These are phyloP conservation scores for Aldabrachelys gigantea DNA, from an alignment of 2,113 vertebrate species.

Conservation along the genomic window DNA sequence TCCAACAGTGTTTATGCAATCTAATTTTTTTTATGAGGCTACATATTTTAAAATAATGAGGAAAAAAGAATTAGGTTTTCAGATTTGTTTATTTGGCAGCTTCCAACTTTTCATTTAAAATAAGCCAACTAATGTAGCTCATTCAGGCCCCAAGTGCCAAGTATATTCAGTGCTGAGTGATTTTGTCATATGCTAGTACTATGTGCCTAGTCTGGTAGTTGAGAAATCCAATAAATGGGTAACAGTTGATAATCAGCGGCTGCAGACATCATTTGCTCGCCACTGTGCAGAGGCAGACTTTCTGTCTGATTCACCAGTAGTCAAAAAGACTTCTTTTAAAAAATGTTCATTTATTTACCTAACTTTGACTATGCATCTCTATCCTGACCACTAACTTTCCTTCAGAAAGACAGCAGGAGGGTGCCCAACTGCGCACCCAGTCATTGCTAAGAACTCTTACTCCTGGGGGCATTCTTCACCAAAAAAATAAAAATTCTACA, in stretches of 20 bases:
- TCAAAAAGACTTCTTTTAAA: not conserved
- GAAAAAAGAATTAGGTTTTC: not conserved
- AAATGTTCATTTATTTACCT: not conserved
- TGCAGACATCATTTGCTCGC: not conserved
- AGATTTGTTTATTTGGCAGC: not conserved
- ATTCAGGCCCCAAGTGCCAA: not conserved
- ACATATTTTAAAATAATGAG: not conserved
- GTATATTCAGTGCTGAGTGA: not conserved
- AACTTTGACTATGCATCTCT: not conserved
- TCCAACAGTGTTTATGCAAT: not conserved
- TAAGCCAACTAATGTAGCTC: not conserved
- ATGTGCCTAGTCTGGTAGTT: not conserved
- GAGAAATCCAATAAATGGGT: conserved; percentile 6
- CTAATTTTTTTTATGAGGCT: not conserved
- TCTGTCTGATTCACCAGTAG: not conserved
- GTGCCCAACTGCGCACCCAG: not conserved
- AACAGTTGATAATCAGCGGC: not conserved
- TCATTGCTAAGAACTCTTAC: not conserved
- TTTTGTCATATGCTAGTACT: conserved; percentile 3
- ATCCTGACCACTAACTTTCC: not conserved
- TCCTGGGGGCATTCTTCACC: too few species aligned
- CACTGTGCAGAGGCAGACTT: not conserved
- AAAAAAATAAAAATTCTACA: too few species aligned
- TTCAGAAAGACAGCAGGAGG: not conserved
- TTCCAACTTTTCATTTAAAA: not conserved